phyloP scores from a whole-genome alignment of 2,797 vertebrate genomes.

The Catamblyrhynchus diadema region DNA sequence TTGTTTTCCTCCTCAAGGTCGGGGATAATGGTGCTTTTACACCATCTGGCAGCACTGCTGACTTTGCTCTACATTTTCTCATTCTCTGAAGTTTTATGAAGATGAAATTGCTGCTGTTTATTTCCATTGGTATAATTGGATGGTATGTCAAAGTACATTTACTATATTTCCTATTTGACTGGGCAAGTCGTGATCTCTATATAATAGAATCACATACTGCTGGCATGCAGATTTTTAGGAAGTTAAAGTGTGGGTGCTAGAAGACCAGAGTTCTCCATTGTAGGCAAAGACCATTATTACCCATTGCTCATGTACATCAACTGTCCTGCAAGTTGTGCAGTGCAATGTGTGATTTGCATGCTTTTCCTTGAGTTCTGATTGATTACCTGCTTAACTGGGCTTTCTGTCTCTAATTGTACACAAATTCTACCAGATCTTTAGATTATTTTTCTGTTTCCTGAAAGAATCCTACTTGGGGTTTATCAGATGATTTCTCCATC shows the following conservation, averaged over 20 bases:
- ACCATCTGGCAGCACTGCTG: background rate
- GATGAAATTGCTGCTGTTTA: background rate
- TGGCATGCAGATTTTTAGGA: background rate
- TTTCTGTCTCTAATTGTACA: background rate
- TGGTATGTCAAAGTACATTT: background rate
- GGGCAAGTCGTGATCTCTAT: fast-evolving
- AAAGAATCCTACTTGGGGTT: background rate
- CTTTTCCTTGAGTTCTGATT: background rate
- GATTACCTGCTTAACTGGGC: background rate
- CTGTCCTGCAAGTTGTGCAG: background rate
- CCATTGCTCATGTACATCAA: background rate
- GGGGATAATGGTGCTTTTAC: background rate
- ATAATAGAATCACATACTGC: background rate
- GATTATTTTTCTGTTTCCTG: background rate
- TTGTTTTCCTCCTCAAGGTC: background rate
- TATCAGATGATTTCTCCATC: background rate
- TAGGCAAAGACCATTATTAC: background rate
- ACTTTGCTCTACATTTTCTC: background rate
- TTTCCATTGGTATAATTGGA: background rate
- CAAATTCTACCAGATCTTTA: background rate
- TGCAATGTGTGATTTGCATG: background rate
- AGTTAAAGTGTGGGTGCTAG: background rate
- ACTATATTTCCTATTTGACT: background rate
- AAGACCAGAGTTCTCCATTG: background rate
- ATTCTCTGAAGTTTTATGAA: background rate